Conservation (phyloP, 2,888 invertebrate species). For the Nebria salina region DNA sequence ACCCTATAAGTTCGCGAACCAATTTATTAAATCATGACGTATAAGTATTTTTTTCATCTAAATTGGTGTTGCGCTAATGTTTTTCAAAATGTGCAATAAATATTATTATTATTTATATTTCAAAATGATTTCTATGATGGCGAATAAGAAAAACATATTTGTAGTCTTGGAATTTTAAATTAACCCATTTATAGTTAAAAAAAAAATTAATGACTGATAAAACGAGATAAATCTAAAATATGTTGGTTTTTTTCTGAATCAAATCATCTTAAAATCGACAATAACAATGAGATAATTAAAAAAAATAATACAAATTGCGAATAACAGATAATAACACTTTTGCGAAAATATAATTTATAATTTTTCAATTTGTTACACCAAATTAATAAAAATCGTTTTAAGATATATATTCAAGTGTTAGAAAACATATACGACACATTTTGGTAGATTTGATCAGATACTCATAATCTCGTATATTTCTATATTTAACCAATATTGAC, state of each 20-base stretch:
- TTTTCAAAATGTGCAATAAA: neutral
- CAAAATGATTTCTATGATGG: neutral
- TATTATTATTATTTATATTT: neutral
- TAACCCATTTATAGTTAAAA: neutral
- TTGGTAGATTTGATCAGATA: too few species aligned
- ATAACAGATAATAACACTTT: neutral
- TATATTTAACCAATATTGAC: neutral
- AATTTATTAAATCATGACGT: neutral
- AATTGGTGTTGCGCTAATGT: neutral
- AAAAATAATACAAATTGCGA: neutral
- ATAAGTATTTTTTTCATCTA: neutral
- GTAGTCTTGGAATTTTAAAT: neutral
- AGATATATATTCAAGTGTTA: too few species aligned
- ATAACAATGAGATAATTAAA: neutral
- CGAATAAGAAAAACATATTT: neutral
- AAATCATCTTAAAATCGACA: neutral
- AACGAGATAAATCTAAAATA: neutral
- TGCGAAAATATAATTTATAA: neutral
- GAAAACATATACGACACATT: too few species aligned
- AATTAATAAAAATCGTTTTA: too few species aligned
- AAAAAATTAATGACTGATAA: neutral
- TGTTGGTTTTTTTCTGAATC: neutral
- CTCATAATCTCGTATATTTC: too few species aligned
- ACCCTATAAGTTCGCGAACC: slow-evolving; percentile 1
- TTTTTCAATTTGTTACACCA: too few species aligned